phyloP scores from a whole-genome alignment of 2,888 invertebrate species.

The Drosophila dives region DNA sequence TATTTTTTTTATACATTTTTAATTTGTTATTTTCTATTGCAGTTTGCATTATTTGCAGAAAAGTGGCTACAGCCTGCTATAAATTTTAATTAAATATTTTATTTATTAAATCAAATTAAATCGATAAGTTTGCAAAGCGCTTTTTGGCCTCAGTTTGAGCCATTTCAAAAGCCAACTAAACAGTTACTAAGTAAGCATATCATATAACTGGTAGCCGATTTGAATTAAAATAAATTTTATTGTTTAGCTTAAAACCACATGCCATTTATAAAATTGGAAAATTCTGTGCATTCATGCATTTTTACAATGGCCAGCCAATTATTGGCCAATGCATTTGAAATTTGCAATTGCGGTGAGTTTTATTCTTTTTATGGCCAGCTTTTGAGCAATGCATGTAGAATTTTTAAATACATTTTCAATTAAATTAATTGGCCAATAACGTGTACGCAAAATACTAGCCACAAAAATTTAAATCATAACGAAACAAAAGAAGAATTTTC shows the following conservation, averaged over 20 bases:
- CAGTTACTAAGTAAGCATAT: not conserved
- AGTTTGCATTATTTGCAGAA: too few species aligned
- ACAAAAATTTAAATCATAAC: constrained; percentile 47
- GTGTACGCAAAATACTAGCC: constrained; percentile 7
- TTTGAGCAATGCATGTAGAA: constrained; percentile 16
- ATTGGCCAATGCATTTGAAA: constrained; percentile 31
- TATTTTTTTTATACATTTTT: too few species aligned
- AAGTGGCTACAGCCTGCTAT: too few species aligned
- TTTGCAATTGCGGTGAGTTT: constrained; percentile 22
- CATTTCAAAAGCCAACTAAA: not conserved
- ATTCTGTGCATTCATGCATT: constrained; percentile 2
- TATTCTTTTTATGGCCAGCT: constrained; percentile 4
- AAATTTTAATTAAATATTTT: too few species aligned
- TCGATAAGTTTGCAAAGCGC: not conserved
- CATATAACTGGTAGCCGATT: not conserved
- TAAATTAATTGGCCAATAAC: constrained; percentile 64
- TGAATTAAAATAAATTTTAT: not conserved
- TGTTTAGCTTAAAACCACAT: not conserved
- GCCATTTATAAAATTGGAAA: not conserved
- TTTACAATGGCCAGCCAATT: constrained; percentile 12
- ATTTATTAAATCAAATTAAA: too few species aligned
- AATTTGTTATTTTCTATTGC: too few species aligned
- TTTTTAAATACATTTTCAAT: constrained; percentile 57
- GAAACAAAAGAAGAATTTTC: constrained; percentile 17
- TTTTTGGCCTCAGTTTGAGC: not conserved